phyloP scores from a whole-genome alignment of 2,113 vertebrate species.

The Chrysemys picta region DNA sequence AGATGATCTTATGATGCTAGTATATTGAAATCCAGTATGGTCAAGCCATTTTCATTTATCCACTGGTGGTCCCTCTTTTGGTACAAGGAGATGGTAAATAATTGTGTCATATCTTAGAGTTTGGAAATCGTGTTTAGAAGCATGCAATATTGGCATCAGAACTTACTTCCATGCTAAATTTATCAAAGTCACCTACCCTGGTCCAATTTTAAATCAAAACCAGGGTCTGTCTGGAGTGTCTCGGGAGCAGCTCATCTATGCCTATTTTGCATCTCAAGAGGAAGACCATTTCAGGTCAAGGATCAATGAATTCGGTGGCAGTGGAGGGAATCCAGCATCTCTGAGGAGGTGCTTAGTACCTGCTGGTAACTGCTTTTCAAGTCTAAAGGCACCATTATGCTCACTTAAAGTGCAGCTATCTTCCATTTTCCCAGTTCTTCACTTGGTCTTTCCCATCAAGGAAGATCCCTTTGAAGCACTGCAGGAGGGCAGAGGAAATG shows the following conservation, averaged over 20 bases:
- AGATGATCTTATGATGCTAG: not conserved
- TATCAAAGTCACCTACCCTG: not conserved
- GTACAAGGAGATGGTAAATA: fast-evolving
- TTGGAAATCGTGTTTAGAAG: not conserved
- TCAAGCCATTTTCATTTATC: not conserved
- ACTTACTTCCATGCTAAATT: not conserved
- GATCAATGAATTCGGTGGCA: not conserved
- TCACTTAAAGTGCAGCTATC: not conserved
- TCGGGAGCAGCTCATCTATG: too few relatives aligned
- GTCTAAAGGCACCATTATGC: not conserved
- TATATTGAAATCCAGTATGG: not conserved
- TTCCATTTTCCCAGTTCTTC: not conserved
- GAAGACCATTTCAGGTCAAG: not conserved
- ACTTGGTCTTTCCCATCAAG: not conserved
- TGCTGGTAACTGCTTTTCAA: not conserved
- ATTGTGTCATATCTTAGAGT: not conserved
- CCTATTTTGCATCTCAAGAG: not conserved
- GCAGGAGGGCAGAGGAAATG: not conserved
- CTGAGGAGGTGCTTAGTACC: not conserved
- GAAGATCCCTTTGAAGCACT: fast-evolving
- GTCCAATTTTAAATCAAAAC: fast-evolving
- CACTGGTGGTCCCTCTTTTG: not conserved
- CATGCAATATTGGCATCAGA: not conserved
- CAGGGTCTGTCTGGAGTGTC: not conserved
- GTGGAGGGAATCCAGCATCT: not conserved